phyloP scores from a whole-genome alignment of 2,113 vertebrate genomes.

The Hirundichthys speculiger region DNA sequence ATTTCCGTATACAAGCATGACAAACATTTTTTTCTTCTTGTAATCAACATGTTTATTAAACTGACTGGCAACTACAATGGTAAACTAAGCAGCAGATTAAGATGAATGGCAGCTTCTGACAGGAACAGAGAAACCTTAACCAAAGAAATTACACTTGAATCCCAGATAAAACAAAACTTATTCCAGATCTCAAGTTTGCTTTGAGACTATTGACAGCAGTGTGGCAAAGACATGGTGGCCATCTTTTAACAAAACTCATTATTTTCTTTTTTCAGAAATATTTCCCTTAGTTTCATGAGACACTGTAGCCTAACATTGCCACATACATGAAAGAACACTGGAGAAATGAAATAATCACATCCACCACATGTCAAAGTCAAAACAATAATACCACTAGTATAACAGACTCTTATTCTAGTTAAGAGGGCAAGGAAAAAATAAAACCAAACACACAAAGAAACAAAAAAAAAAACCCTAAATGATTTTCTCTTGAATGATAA shows the following conservation, averaged over 20 bases:
- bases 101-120: slow-evolving; percentile 60
- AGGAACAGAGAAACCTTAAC: slow-evolving; percentile 58
- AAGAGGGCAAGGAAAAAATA: not conserved
- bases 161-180: slow-evolving; percentile 44
- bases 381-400: slow-evolving; percentile 56
- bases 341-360: slow-evolving; percentile 34
- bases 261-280: not conserved
- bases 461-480: too few relatives aligned
- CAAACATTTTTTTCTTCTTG: slow-evolving; percentile 42
- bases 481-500: too few relatives aligned
- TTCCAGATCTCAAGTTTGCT: slow-evolving; percentile 25
- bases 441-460: too few relatives aligned
- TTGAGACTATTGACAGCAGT: slow-evolving; percentile 20
- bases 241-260: slow-evolving; percentile 26
- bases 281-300: slow-evolving; percentile 29
- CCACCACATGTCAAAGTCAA: slow-evolving; percentile 56
- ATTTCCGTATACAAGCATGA: slow-evolving; percentile 11
- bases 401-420: slow-evolving; percentile 62
- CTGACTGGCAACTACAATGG: slow-evolving; percentile 72
- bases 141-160: slow-evolving; percentile 50
- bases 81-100: slow-evolving; percentile 72
- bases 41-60: slow-evolving; percentile 79
- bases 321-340: slow-evolving; percentile 46
- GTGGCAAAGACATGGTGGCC: slow-evolving; percentile 10
- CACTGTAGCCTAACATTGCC: slow-evolving; percentile 17